Percentiles rank a stretch among this genome's conserved stretches.
phyloP scores from a whole-genome alignment of 2,113 vertebrate species.

The Dryoscopus gambensis region DNA sequence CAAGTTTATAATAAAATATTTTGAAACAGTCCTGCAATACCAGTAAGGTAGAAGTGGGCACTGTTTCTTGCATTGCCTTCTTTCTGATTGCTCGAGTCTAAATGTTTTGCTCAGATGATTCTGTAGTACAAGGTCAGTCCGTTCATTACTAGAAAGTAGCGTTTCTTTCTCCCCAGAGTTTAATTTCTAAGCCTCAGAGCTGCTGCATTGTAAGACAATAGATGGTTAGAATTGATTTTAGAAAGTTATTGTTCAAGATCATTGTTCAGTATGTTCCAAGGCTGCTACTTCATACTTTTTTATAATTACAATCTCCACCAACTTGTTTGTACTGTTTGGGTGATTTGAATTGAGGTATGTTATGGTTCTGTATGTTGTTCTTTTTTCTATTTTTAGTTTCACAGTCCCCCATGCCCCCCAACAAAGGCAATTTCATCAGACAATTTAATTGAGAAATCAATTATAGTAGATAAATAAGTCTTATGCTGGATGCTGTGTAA shows the following conservation, averaged over 20 bases:
- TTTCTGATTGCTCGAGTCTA: neutral
- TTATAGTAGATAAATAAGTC: neutral
- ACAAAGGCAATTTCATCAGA: neutral
- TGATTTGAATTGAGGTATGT: neutral
- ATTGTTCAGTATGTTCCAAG: neutral
- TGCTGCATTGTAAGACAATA: neutral
- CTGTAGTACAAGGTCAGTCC: neutral
- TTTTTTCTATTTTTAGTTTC: neutral
- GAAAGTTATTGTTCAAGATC: neutral
- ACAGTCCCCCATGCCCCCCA: neutral
- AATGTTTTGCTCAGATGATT: neutral
- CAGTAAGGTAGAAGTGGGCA: neutral
- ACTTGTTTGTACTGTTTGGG: neutral
- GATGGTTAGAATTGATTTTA: neutral
- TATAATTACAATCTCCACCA: neutral
- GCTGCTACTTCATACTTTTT: neutral
- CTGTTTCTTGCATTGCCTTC: neutral
- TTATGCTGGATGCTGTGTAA: neutral
- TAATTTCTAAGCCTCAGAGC: neutral
- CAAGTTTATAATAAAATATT: neutral
- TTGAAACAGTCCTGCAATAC: neutral
- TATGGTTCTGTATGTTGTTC: neutral
- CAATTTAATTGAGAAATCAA: neutral
- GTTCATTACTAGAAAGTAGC: neutral
- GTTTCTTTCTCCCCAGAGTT: neutral